phyloP scores from a whole-genome alignment of 2,888 invertebrate species.

The Tipula confusa region DNA sequence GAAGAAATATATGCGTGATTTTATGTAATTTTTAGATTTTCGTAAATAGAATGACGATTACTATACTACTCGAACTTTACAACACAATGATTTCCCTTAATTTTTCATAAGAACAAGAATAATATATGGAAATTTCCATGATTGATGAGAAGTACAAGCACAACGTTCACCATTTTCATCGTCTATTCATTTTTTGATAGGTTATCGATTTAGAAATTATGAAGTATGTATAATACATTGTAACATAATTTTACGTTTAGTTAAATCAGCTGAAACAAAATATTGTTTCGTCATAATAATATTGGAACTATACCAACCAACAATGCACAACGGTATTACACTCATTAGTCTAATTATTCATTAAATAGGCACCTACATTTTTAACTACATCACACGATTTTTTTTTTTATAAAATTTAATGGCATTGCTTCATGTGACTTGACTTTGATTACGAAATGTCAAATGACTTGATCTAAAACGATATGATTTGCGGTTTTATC shows the following conservation, averaged over 20 bases:
- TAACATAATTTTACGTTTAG: too few relatives aligned
- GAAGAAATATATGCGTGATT: not conserved
- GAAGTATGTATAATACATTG: too few relatives aligned
- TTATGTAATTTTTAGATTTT: not conserved
- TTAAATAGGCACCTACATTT: not conserved
- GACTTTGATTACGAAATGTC: not conserved
- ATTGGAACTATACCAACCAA: not conserved
- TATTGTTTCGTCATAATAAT: not conserved
- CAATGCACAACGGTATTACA: not conserved
- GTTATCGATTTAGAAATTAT: too few relatives aligned
- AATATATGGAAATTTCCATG: not conserved
- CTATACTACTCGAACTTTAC: not conserved
- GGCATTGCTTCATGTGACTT: not conserved
- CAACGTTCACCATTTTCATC: not conserved
- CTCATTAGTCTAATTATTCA: not conserved
- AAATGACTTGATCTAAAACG: not conserved
- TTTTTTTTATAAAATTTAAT: not conserved
- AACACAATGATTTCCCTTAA: not conserved
- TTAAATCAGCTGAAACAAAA: not conserved
- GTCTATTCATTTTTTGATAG: not conserved
- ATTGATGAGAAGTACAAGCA: not conserved
- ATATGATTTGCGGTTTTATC: not conserved
- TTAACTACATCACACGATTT: not conserved
- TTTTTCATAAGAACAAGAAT: not conserved
- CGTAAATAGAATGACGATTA: not conserved